These are phyloP conservation scores for Colius striatus DNA, from an alignment of 2,113 vertebrate species.

Conservation along the genomic window DNA sequence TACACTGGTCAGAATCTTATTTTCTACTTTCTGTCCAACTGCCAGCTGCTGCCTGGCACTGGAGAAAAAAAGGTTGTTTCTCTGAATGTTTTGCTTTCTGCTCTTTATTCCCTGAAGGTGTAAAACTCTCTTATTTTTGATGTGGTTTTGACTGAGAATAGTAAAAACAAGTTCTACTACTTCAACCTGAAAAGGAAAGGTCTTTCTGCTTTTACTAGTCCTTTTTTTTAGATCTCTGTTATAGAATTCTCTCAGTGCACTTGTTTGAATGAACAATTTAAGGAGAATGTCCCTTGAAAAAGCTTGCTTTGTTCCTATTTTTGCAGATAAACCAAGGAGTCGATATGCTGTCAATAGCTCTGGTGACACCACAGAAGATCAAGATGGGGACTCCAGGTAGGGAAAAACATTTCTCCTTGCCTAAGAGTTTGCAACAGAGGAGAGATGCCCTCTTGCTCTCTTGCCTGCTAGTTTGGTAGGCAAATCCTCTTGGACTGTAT, in stretches of 20 bases:
- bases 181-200: not conserved
- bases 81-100: not conserved
- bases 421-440: not conserved
- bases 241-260: not conserved
- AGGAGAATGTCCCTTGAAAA: not conserved
- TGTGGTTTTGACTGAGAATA: not conserved
- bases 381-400: slow-evolving; percentile 95
- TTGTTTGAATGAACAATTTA: not conserved
- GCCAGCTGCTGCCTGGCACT: not conserved
- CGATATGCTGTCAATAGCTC: slow-evolving; percentile 89
- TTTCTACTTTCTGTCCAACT: not conserved
- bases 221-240: not conserved
- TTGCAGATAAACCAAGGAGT: slow-evolving; percentile 88
- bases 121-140: not conserved
- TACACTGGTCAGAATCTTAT: not conserved
- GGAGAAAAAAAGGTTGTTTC: not conserved
- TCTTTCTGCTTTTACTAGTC: not conserved
- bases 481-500: not conserved
- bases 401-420: not conserved
- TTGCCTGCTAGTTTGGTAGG: not conserved
- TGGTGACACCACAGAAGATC: slow-evolving; percentile 87
- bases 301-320: slow-evolving; percentile 27
- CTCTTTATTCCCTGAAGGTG: not conserved
- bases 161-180: not conserved
- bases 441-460: not conserved